Conservation (phyloP, 2,113 vertebrate species). For the Spizaetus ornatus region DNA sequence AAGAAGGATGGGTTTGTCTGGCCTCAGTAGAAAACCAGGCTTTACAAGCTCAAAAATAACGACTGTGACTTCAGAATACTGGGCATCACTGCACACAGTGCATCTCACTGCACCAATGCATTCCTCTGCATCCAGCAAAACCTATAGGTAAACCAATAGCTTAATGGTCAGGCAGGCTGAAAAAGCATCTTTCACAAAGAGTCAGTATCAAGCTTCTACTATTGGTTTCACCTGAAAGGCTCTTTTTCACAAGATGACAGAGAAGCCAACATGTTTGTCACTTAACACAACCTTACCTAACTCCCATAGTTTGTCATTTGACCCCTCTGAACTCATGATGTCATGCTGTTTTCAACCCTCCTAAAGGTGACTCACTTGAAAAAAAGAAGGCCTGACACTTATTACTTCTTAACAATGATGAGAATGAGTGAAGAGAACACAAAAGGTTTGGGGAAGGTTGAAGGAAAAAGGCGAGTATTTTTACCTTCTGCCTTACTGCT, state of each 20-base stretch:
- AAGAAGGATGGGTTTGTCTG: neutral
- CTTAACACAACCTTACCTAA: neutral
- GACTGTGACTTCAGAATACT: neutral
- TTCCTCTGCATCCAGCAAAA: neutral
- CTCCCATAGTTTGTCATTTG: neutral
- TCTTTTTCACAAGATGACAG: conserved; percentile 27
- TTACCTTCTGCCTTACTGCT: neutral
- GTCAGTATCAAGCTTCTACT: neutral
- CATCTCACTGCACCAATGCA: neutral
- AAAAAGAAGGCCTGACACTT: neutral
- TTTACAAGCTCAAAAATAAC: neutral
- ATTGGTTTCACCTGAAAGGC: neutral
- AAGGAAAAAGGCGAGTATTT: neutral
- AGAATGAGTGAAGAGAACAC: neutral
- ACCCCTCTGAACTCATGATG: conserved; percentile 44
- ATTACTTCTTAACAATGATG: neutral
- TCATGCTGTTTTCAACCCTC: conserved; percentile 11
- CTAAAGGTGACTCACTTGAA: neutral
- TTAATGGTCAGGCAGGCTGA: neutral
- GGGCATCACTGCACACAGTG: neutral
- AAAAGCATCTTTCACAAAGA: neutral
- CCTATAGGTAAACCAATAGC: conserved; percentile 22
- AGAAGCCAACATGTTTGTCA: neutral
- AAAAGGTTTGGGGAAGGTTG: neutral
- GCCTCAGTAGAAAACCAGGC: neutral